A percentile compares a stretch with the other conserved stretches of the same genome.
Conservation (phyloP, 2,113 vertebrate species). For the Carassius gibelio region DNA sequence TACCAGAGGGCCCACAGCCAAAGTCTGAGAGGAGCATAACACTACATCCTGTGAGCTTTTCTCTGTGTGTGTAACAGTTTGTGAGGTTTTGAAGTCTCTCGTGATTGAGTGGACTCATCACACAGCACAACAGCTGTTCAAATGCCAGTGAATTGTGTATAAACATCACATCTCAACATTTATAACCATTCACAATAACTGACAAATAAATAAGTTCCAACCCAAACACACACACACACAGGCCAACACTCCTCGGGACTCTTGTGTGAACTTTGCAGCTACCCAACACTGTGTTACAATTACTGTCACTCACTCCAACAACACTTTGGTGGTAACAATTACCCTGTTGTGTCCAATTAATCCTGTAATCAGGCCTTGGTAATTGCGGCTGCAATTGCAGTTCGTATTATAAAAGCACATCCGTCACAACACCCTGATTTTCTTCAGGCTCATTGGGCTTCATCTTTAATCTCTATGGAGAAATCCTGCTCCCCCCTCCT, state of each 20-base stretch:
- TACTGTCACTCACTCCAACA: constrained; percentile 63
- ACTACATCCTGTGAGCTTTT: constrained; percentile 11
- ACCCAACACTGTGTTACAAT: constrained; percentile 52
- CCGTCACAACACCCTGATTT: constrained; percentile 69
- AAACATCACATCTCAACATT: constrained; percentile 11
- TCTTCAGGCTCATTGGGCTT: constrained; percentile 60
- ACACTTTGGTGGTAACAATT: constrained; percentile 64
- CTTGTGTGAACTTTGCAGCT: constrained; percentile 53
- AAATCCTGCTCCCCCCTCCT: constrained; percentile 39
- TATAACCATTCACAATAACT: constrained; percentile 21
- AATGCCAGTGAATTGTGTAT: constrained; percentile 18
- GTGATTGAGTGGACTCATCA: constrained; percentile 14
- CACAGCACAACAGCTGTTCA: constrained; percentile 18
- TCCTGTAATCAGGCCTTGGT: constrained; percentile 67
- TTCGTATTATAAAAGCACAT: constrained; percentile 64
- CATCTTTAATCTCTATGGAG: constrained; percentile 61
- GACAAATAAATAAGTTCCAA: constrained; percentile 10
- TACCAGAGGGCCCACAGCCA: constrained; percentile 35
- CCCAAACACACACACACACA: not conserved
- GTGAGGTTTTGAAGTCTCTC: not conserved
- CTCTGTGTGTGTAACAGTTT: not conserved
- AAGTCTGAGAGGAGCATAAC: constrained; percentile 35
- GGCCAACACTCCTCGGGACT: constrained; percentile 55
- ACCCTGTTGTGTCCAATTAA: constrained; percentile 72
- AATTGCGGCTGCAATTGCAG: constrained; percentile 66